A percentile compares a stretch with the other conserved stretches of the same genome.
Evolutionary conservation across 2,113 vertebrate species (phyloP).

Genomic region (Pelobates fuscus): DNA sequence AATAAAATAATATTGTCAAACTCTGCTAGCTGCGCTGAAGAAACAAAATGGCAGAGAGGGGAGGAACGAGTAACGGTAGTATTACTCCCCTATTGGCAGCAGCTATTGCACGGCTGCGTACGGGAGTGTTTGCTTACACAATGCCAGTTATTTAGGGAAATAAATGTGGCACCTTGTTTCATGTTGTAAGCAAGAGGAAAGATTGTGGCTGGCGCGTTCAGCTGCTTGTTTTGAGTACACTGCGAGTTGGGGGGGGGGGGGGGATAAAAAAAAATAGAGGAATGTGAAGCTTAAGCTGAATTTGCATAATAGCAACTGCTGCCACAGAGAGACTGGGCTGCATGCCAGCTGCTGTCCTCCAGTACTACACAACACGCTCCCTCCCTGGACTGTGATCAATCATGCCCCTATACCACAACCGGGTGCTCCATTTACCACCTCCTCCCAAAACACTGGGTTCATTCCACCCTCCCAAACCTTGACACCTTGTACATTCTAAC

Average conservation of each 20-base stretch:
- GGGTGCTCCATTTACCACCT: not conserved
- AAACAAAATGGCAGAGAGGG: constrained; percentile 36
- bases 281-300: constrained; percentile 47
- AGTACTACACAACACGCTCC: constrained; percentile 26
- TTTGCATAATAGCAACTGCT: constrained; percentile 55
- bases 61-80: accelerated
- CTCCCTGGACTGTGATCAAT: constrained; percentile 7
- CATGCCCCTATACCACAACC: not conserved
- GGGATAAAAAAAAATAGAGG: constrained; percentile 25
- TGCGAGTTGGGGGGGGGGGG: not conserved
- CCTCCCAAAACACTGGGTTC: no score
- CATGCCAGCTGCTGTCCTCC: constrained; percentile 42
- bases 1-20: not conserved
- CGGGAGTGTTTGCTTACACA: not conserved
- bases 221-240: constrained; percentile 3
- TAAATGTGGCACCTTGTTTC: constrained; percentile 22
- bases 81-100: not conserved
- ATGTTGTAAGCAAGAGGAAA: constrained; percentile 7
- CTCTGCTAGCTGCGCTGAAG: constrained; percentile 15
- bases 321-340: constrained; percentile 51
- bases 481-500: no score
- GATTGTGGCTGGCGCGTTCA: constrained; percentile 42
- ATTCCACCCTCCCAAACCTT: not conserved
- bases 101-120: not conserved
- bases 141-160: constrained; percentile 13